These are phyloP conservation scores for Phataginus tetradactyla DNA, from an alignment of 2,797 vertebrate genomes.

Conservation along the genomic window DNA sequence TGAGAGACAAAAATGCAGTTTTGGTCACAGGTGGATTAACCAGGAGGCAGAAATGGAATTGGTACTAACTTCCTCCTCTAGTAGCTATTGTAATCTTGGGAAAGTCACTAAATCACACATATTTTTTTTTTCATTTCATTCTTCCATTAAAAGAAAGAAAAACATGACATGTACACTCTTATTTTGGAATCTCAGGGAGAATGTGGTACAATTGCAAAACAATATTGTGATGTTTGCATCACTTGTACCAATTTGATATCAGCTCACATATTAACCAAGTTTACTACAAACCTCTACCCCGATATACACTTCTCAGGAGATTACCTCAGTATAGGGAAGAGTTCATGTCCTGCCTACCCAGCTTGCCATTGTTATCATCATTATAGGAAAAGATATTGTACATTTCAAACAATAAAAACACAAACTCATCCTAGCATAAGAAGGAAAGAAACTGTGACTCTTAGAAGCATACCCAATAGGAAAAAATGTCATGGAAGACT, in stretches of 20 bases:
- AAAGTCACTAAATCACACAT: constrained; percentile 16
- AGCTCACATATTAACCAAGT: not conserved
- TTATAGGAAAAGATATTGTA: not conserved
- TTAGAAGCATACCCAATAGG: not conserved
- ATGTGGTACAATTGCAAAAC: not conserved
- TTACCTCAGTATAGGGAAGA: not conserved
- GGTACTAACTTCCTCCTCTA: not conserved
- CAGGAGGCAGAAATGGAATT: not conserved
- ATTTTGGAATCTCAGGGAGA: constrained; percentile 18
- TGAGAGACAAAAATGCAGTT: constrained; percentile 13
- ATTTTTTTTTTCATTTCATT: not conserved
- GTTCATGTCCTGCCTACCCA: not conserved
- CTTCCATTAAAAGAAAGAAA: not conserved
- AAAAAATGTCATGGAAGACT: not conserved
- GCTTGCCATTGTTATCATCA: not conserved
- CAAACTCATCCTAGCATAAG: not conserved
- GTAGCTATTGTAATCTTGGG: not conserved
- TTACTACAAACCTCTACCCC: not conserved
- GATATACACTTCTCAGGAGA: not conserved
- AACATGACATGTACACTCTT: not conserved
- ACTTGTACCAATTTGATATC: not conserved
- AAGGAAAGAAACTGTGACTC: not conserved
- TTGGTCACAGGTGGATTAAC: not conserved
- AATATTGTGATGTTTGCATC: not conserved
- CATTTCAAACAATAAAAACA: not conserved